Evolutionary conservation across 2,113 vertebrate genomes (phyloP).

Genomic region (Oreochromis niloticus): DNA sequence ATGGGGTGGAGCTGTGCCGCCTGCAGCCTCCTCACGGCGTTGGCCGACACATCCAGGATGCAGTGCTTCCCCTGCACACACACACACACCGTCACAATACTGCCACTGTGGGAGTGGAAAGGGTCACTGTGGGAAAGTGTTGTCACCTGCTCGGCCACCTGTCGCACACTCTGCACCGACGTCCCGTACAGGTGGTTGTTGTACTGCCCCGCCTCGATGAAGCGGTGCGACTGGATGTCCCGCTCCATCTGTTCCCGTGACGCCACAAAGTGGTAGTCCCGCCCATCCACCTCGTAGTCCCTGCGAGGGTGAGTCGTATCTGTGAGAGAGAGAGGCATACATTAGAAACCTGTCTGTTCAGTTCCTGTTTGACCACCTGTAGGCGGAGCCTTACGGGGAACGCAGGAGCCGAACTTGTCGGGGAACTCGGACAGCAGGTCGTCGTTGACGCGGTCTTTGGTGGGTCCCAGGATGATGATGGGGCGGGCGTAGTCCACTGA

Average conservation of each 20-base stretch:
- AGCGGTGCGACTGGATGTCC: conserved; percentile 87
- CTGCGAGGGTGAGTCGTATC: conserved; percentile 85
- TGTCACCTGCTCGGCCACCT: conserved; percentile 83
- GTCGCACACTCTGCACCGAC: conserved; percentile 83
- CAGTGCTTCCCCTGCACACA: conserved; percentile 58
- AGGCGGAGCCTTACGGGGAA: conserved; percentile 74
- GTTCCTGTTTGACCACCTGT: background rate
- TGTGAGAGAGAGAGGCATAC: conserved; percentile 9
- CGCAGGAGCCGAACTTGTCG: conserved; percentile 86
- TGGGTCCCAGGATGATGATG: conserved; percentile 84
- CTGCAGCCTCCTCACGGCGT: conserved; percentile 58
- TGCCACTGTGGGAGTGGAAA: background rate
- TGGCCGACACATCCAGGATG: conserved; percentile 65
- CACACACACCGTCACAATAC: background rate
- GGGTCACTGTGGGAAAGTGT: rapidly evolving
- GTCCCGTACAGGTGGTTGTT: conserved; percentile 86
- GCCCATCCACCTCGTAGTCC: conserved; percentile 86
- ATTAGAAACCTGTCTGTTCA: background rate
- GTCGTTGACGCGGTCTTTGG: conserved; percentile 84
- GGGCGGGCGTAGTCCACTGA: conserved; percentile 84
- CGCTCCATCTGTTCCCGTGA: conserved; percentile 92
- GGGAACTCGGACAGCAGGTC: conserved; percentile 85
- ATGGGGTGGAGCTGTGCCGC: conserved; percentile 85
- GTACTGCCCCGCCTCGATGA: conserved; percentile 88
- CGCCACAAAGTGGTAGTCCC: conserved; percentile 89